These are phyloP conservation scores for Cercocebus atys DNA, from an alignment of 2,113 vertebrate genomes.

Conservation along the genomic window DNA sequence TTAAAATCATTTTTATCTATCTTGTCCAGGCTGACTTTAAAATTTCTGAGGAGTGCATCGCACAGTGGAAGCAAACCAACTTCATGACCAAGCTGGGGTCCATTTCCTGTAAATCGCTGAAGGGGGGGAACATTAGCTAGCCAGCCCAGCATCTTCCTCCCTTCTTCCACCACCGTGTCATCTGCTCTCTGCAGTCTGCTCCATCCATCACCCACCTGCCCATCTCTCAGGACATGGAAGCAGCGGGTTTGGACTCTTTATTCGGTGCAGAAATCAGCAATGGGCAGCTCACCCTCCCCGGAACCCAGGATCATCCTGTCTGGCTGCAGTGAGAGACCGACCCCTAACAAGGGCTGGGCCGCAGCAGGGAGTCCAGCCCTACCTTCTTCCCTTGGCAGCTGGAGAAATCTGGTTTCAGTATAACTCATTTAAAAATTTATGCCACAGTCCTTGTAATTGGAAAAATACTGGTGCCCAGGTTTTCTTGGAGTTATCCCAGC, in stretches of 20 bases:
- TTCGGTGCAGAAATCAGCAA: background rate
- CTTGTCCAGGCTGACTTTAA: conserved; percentile 90
- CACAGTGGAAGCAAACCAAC: conserved; percentile 94
- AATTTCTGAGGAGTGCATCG: conserved; percentile 89
- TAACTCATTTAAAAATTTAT: conserved; percentile 29
- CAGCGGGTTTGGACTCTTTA: background rate
- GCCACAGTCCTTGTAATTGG: conserved; percentile 32
- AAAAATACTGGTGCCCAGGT: conserved; percentile 57
- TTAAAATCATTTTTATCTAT: background rate
- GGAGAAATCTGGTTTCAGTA: conserved; percentile 64
- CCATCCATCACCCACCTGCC: background rate
- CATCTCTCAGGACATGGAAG: conserved; percentile 36
- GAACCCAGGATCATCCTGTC: background rate
- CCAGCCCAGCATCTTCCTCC: background rate
- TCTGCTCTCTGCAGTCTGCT: background rate
- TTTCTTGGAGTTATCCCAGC: conserved; percentile 35
- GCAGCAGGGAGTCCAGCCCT: background rate
- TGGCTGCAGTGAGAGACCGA: background rate
- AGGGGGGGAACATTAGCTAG: conserved; percentile 96
- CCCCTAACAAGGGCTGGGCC: background rate
- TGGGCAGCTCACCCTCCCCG: background rate
- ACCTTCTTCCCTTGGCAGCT: conserved; percentile 39
- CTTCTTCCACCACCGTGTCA: background rate
- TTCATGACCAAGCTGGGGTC: conserved; percentile 95
- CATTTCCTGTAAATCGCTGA: conserved; percentile 94